Conservation (phyloP, 2,113 vertebrate genomes). For the Ciconia maguari region DNA sequence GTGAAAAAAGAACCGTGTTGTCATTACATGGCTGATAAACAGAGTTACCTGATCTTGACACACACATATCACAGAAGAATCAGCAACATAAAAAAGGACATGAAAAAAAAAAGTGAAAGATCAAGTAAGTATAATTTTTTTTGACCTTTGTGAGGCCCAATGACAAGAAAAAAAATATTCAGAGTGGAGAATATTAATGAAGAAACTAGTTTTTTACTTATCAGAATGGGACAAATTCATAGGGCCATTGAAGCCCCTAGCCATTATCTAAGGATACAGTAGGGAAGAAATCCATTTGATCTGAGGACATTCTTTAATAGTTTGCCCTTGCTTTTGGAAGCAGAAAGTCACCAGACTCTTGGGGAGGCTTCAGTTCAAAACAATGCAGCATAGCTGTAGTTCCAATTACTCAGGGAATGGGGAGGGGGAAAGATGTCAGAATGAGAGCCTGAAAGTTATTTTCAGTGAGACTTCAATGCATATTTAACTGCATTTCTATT, state of each 20-base stretch:
- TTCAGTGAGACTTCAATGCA: background rate
- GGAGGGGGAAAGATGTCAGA: background rate
- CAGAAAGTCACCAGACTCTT: constrained; percentile 11
- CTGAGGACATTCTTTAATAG: constrained; percentile 18
- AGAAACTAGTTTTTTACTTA: background rate
- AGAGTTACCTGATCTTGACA: background rate
- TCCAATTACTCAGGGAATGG: background rate
- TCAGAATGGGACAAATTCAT: background rate
- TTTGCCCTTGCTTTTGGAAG: constrained; percentile 46
- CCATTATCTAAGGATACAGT: background rate
- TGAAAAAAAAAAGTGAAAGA: background rate
- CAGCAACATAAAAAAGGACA: background rate
- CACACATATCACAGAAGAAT: background rate
- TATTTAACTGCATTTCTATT: background rate
- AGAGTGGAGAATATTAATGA: background rate
- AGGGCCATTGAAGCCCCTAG: background rate
- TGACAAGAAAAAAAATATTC: background rate
- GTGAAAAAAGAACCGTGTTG: background rate
- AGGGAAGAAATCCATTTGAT: constrained; percentile 26
- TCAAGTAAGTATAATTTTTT: background rate
- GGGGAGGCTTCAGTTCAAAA: constrained; percentile 3
- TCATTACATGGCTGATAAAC: background rate
- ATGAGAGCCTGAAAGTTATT: background rate
- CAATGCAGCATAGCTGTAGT: background rate
- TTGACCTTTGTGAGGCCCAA: background rate